Evolutionary conservation across 2,888 invertebrate species (phyloP), one percentile per base, ranked within the genome.

Genomic region (Serrognathus titanus): DNA sequence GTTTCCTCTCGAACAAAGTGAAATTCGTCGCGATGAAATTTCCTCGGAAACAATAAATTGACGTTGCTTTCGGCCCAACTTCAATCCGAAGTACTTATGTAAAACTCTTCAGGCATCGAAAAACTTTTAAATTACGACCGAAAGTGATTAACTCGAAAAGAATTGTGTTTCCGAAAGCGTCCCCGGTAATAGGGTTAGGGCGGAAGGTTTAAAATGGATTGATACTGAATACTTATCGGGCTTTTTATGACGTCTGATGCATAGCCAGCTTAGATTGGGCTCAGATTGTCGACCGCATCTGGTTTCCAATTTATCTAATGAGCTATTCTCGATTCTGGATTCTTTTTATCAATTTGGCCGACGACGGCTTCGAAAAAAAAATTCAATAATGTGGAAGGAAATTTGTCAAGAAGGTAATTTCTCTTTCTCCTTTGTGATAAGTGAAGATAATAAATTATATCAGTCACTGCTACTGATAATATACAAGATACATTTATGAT

Each of bases 221-320:
- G 24, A 31, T 31, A 31, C 24, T 35, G 37, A 41, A 20, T 50
- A 49, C 24, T 55, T 55, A 45, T 55, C 53, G 53, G 48, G 9
- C 45, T 54, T 55, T 55, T 55, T 55, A 55, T 55, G 49, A 55
- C 50, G 43, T 55, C 55, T 55, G 50, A 55, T 50, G 50, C 50
- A 43, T 50, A 31, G 20, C 50, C 40, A 45, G 50, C 43, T 49
- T 50, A 55, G 55, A 55, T 55, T 55, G 43, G 48, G 36, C n/a
- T 39, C 43, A 24, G 55, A 55, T 55, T 55, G 55, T 50, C 49
- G 55, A 49, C 55, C 43, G 43, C 45, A 50, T 55, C 55, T 55
- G 43, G 55, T 50, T 43, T 38, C 43, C 55, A 49, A 48, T 49
- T 43, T 41, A 41, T 43, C 55, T 55, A 55, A 55, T 50, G 55